Base-by-base conservation (phyloP, 2,797 vertebrate species). In the Danio albolineatus region DNA sequence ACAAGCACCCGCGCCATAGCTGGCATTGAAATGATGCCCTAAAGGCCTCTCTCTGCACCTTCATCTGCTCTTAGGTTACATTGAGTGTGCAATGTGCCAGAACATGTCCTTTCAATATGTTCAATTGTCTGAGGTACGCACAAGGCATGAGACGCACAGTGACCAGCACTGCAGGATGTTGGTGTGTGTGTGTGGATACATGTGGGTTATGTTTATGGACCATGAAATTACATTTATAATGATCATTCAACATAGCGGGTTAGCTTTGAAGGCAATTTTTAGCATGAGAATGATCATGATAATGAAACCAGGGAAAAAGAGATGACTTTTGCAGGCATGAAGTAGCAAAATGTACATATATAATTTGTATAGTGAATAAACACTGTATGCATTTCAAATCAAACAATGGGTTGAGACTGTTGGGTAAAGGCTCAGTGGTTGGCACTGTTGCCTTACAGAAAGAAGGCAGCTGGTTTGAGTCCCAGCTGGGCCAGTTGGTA, bases 151-250 rank as follows among this genome's bases (percentile, higher is more conserved):
- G 17, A 49, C 44, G 5, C 51, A 72, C 43, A 64, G 57, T 65
- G 74, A 46, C 75, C 71, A 41, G 5, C 19, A 21, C 19, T 73
- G 21, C 53, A 8, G 43, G 59, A 59, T 60, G 54, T 21, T 49
- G n/a, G 41, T 65, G 59, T 46, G 19, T 73, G 19, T 73, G 38
- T 78, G 43, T 60, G 48, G 43, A 78, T 70, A 66, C 19, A 51
- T 73, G 61, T 21, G 53, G 36, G 48, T 43, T 73, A 59, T 64
- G 19, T 59, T 82, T 60, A 73, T 66, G 75, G 78, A 51, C 51
- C 74, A 78, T 73, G 75, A 78, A 73, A 82, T 78, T 67, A 48
- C 38, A 65, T 78, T 82, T 78, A 17, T 82, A 66, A 73, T 59
- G 54, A 78, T 73, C 69, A 38, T 61, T 48, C 41, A 72, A 62